Base-by-base conservation (phyloP, 2,113 vertebrate species). In the Misgurnus mizolepis region DNA sequence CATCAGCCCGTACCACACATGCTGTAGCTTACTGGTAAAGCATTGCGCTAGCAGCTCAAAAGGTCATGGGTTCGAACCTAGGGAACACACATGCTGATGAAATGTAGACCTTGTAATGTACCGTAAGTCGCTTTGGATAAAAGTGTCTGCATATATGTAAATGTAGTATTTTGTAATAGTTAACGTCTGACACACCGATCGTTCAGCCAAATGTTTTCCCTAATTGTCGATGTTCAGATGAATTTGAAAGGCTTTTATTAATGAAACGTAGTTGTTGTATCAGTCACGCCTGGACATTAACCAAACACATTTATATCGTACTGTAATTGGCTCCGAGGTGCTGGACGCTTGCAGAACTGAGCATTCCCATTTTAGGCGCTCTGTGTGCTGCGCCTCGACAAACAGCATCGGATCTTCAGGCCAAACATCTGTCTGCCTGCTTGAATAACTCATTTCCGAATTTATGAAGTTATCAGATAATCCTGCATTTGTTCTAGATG, bases 321-420 rank as follows among this genome's bases (percentile, higher is more conserved):
- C 78, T 73, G 61, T 50, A 84, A 50, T 18, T 41, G 61, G 61
- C 80, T 76, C 17, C 6, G 73, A 34, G 17, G 71, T 41, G 41
- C 39, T 61, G 64, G 49, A 34, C 43, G 73, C 27, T 2, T 34
- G 27, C 58, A 79, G 77, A 50, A 76, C 50, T 61, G 72, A 49
- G 85, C 53, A 85, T 87, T 84, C 73, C 86, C 89, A 89, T 91
- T 90, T 92, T 89, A 88, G 89, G 86, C 49, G 56, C 60, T 80
- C 62, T 58, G 14, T 53, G 40, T 11, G 73, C 68, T 55, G 72
- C 45, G 62, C 60, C 83, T 73, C 62, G 56, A 71, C 78, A 64
- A 70, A 76, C 79, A 78, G 43, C 71, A 78, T 67, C 18, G 49
- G 43, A 64, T 18, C n/a, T 78, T 43, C 43, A 58, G 53, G 76